Percentiles rank a stretch among this genome's conserved stretches.
Conservation (phyloP, 2,113 vertebrate species). For the Acrocephalus arundinaceus region DNA sequence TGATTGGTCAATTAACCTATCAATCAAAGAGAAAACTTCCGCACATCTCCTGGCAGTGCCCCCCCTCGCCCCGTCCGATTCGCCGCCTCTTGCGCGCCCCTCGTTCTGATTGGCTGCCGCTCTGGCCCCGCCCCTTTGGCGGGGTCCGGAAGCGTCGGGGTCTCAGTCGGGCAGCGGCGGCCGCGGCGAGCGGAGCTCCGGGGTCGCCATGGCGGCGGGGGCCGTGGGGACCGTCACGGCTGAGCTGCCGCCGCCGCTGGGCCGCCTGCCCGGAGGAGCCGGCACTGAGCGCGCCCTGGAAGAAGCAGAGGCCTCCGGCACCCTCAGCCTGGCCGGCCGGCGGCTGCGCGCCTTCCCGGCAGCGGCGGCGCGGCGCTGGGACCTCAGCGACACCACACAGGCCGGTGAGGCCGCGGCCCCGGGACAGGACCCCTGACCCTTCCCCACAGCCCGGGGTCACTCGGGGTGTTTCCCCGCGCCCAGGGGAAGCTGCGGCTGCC, state of each 20-base stretch:
- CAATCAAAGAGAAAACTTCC: neutral
- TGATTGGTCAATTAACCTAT: accelerated
- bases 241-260: slow-evolving; percentile 69
- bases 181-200: neutral
- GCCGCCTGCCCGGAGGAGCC: slow-evolving; percentile 77
- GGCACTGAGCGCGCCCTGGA: slow-evolving; percentile 89
- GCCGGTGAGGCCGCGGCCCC: slow-evolving; percentile 76
- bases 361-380: slow-evolving; percentile 82
- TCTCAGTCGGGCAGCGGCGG: slow-evolving; percentile 51
- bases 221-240: slow-evolving; percentile 30
- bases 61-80: accelerated
- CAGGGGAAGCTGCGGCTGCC: neutral
- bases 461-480: neutral
- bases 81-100: neutral
- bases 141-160: neutral
- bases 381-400: slow-evolving; percentile 89
- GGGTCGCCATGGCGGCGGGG: slow-evolving; percentile 49
- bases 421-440: neutral
- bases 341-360: slow-evolving; percentile 88
- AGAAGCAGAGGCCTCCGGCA: slow-evolving; percentile 87
- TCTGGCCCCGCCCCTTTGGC: neutral
- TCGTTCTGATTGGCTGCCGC: neutral
- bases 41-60: accelerated
- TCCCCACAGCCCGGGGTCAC: no score
- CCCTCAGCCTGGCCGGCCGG: slow-evolving; percentile 84